These are phyloP conservation scores for Aporophyla lueneburgensis DNA, from an alignment of 2,888 invertebrate genomes.

Conservation along the genomic window DNA sequence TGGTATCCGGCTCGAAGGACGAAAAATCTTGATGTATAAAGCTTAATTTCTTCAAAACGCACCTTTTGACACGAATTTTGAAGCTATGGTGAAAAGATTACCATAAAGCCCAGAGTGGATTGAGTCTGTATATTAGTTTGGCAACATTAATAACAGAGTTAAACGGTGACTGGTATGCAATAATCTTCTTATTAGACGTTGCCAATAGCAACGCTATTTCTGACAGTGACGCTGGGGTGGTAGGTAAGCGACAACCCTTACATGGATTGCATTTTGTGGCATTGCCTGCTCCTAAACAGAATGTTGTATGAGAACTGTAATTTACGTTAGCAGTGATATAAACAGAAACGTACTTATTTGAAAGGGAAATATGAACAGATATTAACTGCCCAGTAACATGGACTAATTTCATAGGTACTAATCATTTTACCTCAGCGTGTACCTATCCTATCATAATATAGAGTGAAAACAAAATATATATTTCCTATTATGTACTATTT, in stretches of 20 bases:
- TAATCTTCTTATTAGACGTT: not conserved
- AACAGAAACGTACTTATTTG: constrained; percentile 16
- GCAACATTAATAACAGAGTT: not conserved
- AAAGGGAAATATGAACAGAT: constrained; percentile 15
- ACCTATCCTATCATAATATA: too few species aligned
- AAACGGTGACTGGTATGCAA: not conserved
- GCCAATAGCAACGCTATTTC: not conserved
- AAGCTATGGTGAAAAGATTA: not conserved
- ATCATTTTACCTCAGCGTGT: not conserved
- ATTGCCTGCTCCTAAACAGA: constrained; percentile 67
- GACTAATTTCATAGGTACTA: not conserved
- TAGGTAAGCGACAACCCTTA: constrained; percentile 63
- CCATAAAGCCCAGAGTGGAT: not conserved
- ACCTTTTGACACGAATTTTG: not conserved
- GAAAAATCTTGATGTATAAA: not conserved
- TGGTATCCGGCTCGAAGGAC: constrained; percentile 9
- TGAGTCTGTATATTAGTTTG: not conserved
- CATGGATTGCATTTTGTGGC: constrained; percentile 78
- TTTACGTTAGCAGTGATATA: constrained; percentile 44
- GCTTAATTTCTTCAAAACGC: not conserved
- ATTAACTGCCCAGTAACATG: not conserved
- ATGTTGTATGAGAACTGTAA: constrained; percentile 70
- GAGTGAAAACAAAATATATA: too few species aligned
- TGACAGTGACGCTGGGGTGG: not conserved
- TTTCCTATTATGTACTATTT: too few species aligned